These are phyloP conservation scores for Dolichoris vasculosae DNA, from an alignment of 1,140 invertebrate genomes.

Conservation along the genomic window DNA sequence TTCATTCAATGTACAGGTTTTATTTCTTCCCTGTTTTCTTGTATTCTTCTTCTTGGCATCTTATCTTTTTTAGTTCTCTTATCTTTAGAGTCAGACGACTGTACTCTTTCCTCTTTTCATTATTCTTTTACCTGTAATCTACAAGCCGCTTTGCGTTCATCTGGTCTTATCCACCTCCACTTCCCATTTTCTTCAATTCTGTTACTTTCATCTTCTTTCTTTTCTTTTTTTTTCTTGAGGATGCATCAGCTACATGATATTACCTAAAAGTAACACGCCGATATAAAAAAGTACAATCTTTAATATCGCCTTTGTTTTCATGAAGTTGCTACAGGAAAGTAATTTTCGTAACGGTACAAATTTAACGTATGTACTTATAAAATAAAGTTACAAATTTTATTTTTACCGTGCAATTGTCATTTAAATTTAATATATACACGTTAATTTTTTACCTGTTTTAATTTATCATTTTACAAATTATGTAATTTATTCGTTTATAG, in stretches of 20 bases:
- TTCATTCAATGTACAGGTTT: background rate
- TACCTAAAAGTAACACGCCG: conserved; percentile 36
- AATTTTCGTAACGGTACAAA: conserved; percentile 34
- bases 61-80: conserved; percentile 38
- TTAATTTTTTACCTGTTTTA: background rate
- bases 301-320: conserved; percentile 31
- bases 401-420: conserved; percentile 1
- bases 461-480: background rate
- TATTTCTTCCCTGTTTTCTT: conserved; percentile 1
- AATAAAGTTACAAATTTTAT: conserved; percentile 15
- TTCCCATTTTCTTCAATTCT: conserved; percentile 39
- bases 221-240: conserved; percentile 1
- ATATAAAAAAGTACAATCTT: conserved; percentile 42
- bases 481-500: background rate
- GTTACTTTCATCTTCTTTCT: background rate
- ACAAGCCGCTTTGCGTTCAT: conserved; percentile 38
- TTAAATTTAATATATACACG: background rate
- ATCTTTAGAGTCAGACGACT: conserved; percentile 39
- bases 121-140: conserved; percentile 51
- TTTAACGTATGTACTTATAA: conserved; percentile 2
- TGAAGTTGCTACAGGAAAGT: background rate
- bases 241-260: conserved; percentile 36
- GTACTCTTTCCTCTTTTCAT: conserved; percentile 41
- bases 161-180: conserved; percentile 38
- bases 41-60: conserved; percentile 15